Percentiles rank a stretch among this genome's conserved stretches.
These are phyloP conservation scores for Etheostoma perlongum DNA, from an alignment of 2,797 vertebrate species.

Conservation along the genomic window DNA sequence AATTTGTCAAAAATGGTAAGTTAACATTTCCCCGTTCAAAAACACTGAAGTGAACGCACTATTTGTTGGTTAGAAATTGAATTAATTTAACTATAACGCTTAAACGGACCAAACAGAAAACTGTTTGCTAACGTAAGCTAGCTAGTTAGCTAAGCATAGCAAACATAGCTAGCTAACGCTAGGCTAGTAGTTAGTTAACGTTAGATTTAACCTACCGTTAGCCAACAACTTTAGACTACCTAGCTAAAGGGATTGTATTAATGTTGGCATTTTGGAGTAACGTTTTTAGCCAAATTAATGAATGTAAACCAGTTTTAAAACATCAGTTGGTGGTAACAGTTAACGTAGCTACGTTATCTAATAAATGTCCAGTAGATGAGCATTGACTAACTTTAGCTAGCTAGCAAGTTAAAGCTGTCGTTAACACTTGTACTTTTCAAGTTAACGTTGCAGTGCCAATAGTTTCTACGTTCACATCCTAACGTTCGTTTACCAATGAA, in stretches of 20 bases:
- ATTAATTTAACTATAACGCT: background rate
- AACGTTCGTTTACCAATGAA: background rate
- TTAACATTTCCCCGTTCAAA: background rate
- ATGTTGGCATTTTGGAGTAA: too few relatives aligned
- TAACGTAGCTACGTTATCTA: too few relatives aligned
- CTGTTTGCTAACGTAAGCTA: conserved; percentile 38
- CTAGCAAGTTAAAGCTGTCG: background rate
- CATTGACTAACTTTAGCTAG: background rate
- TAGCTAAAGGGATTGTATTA: background rate
- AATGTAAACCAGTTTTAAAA: background rate
- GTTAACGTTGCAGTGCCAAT: background rate
- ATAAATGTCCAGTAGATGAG: background rate
- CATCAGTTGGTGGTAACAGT: background rate
- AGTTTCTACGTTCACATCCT: background rate
- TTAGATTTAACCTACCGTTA: background rate
- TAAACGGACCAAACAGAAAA: background rate
- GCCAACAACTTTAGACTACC: background rate
- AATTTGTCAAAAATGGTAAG: conserved; percentile 62
- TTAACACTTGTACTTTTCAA: too few relatives aligned
- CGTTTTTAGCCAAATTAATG: background rate
- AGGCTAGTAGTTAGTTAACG: background rate
- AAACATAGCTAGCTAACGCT: background rate
- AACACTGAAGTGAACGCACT: fast-evolving
- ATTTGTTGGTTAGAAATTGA: fast-evolving
- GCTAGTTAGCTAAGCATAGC: background rate